Evolutionary conservation across 2,888 invertebrate genomes (phyloP), one percentile per base, ranked within the genome.

Genomic region (Sphecodes monilicornis): DNA sequence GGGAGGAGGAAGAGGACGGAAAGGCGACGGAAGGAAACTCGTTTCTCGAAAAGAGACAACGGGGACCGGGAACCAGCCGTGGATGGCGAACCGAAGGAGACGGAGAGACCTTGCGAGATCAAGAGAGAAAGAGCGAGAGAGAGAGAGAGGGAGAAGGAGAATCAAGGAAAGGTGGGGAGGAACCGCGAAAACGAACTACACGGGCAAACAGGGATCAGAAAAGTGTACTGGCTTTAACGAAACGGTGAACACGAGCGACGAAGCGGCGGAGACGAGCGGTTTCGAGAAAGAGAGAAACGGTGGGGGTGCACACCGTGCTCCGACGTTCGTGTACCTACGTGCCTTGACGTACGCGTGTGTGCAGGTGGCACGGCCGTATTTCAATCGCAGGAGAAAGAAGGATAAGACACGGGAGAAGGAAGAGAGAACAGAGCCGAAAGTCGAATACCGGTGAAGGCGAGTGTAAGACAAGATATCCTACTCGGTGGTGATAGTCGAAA

Each of bases 381-480:
- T 93, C 93, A 93, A 93, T 92, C 91, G 92, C 76, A 72, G 88
- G 92, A 91, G 91, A 82, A 88, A 90, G 89, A 50, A 79, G 68
- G 68, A 84, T 29, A 74, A 41, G 3, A 69, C 13, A 36, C n/a
- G 46, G 43, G 60, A 29, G 60, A 64, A 22, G 74, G 36, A 70
- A 46, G 54, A 68, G 46, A 43, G 54, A 71, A 70, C 71, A 84
- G 78, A 78, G 77, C 90, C 91, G 89, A 93, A 93, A 93, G 91
- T 91, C 91, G 92, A 93, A 92, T 92, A 90, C 91, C 90, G 88
- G 88, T 85, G 84, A 86, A 89, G 86, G 87, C 84, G 88, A 91
- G 88, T 88, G 88, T 88, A 89, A 90, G 88, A 88, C 85, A 87
- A 83, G 87, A 84, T 87, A 89, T 88, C 77, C 78, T 86, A 82